phyloP scores from a whole-genome alignment of 2,797 vertebrate genomes.

The Taenioides sp. region DNA sequence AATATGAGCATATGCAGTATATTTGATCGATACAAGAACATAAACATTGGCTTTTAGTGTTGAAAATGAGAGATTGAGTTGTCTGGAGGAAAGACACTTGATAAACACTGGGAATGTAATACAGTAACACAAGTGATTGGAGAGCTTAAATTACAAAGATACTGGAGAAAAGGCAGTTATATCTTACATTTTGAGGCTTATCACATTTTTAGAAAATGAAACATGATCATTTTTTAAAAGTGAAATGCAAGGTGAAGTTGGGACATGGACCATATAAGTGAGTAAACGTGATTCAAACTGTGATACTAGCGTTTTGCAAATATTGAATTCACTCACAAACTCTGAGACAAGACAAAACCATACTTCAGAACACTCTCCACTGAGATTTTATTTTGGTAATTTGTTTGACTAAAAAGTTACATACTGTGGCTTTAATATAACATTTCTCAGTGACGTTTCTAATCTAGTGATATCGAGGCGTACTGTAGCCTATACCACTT shows the following conservation, averaged over 20 bases:
- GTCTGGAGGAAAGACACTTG: not conserved
- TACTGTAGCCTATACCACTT: too few relatives aligned
- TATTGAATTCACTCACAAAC: too few relatives aligned
- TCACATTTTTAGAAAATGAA: too few relatives aligned
- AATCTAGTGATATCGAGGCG: too few relatives aligned
- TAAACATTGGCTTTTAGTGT: not conserved
- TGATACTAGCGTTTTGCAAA: too few relatives aligned
- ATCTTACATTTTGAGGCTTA: not conserved
- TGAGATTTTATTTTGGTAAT: too few relatives aligned
- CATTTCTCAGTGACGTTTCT: too few relatives aligned
- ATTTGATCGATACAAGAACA: not conserved
- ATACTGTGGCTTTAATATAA: too few relatives aligned
- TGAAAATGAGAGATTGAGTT: not conserved
- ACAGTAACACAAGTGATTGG: not conserved
- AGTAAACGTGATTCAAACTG: not conserved
- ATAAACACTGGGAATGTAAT: not conserved
- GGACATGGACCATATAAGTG: not conserved
- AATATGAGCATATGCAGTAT: not conserved
- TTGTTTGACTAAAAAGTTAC: too few relatives aligned
- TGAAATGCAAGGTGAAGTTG: not conserved
- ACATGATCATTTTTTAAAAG: not conserved
- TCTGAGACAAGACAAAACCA: too few relatives aligned
- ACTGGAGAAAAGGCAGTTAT: not conserved
- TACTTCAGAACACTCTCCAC: too few relatives aligned
- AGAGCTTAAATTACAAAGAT: not conserved